Conservation (phyloP, 1,140 invertebrate species). For the Halesus radiatus region DNA sequence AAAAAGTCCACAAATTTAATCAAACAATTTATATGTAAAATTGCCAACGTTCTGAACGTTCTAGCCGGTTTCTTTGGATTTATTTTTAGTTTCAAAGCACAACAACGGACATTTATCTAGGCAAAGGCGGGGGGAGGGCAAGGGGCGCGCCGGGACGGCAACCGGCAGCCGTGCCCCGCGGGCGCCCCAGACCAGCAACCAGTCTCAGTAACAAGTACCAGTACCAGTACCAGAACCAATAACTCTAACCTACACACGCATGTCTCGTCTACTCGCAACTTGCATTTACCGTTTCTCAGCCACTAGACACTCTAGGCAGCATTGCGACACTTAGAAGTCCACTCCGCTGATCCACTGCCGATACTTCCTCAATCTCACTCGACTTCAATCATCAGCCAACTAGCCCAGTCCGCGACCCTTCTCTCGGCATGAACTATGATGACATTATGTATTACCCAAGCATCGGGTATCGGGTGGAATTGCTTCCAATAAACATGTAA, state of each 20-base stretch:
- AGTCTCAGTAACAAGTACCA: too few species aligned
- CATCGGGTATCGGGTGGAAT: background rate
- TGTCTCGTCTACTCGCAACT: background rate
- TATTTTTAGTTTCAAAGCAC: background rate
- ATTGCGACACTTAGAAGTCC: conserved; percentile 20
- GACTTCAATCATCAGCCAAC: background rate
- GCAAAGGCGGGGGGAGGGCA: conserved; percentile 6
- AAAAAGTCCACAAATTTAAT: background rate
- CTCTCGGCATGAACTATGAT: background rate
- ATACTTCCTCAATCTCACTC: background rate
- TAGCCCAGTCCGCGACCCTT: background rate
- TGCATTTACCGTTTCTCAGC: conserved; percentile 18
- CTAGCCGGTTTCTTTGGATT: too few species aligned
- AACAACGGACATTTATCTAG: background rate
- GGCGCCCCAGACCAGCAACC: background rate
- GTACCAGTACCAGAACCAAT: too few species aligned
- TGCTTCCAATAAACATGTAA: background rate
- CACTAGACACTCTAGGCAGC: too few species aligned
- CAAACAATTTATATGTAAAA: too few species aligned
- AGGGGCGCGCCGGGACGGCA: conserved; percentile 23
- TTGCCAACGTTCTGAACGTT: too few species aligned
- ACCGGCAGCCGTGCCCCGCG: too few species aligned
- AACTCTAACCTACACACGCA: too few species aligned
- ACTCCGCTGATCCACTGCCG: background rate
- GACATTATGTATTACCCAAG: background rate